phyloP scores from a whole-genome alignment of 2,888 invertebrate species.

The Lamproptera curius region DNA sequence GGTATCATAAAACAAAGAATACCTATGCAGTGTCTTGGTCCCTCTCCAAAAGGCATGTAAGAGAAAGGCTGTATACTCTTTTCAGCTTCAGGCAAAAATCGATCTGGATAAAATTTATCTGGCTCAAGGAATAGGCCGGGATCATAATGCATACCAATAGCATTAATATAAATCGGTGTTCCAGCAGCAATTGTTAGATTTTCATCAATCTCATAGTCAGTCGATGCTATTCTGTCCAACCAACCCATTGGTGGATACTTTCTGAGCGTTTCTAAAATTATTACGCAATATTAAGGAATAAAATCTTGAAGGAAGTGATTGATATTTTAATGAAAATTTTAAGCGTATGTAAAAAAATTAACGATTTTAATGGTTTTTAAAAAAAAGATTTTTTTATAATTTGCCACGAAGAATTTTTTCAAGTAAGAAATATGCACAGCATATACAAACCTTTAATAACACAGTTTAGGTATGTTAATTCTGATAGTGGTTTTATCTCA shows the following conservation, averaged over 20 bases:
- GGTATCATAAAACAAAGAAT: too few relatives aligned
- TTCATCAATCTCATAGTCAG: conserved; percentile 41
- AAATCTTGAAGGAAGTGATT: too few relatives aligned
- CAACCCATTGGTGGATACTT: conserved; percentile 47
- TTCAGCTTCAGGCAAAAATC: conserved; percentile 75
- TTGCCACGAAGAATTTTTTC: too few relatives aligned
- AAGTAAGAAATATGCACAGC: too few relatives aligned
- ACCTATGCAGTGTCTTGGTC: conserved; percentile 78
- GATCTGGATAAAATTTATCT: conserved; percentile 68
- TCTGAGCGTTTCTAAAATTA: conserved; percentile 41
- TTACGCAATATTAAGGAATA: too few relatives aligned
- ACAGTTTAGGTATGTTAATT: conserved; percentile 1
- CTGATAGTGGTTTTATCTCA: neutral
- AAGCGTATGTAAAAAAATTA: too few relatives aligned
- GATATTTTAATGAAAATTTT: too few relatives aligned
- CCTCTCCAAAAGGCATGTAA: conserved; percentile 73
- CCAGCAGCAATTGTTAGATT: conserved; percentile 41
- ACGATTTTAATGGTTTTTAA: too few relatives aligned
- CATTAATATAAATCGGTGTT: conserved; percentile 38
- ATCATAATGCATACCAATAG: conserved; percentile 47
- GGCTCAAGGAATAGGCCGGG: conserved; percentile 71
- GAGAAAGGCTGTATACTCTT: conserved; percentile 36
- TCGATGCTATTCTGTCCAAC: conserved; percentile 38
- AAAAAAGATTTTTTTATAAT: too few relatives aligned
- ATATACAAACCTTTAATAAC: neutral